These are phyloP conservation scores for Craterocephalus amniculus DNA, from an alignment of 2,797 vertebrate genomes.

Conservation along the genomic window DNA sequence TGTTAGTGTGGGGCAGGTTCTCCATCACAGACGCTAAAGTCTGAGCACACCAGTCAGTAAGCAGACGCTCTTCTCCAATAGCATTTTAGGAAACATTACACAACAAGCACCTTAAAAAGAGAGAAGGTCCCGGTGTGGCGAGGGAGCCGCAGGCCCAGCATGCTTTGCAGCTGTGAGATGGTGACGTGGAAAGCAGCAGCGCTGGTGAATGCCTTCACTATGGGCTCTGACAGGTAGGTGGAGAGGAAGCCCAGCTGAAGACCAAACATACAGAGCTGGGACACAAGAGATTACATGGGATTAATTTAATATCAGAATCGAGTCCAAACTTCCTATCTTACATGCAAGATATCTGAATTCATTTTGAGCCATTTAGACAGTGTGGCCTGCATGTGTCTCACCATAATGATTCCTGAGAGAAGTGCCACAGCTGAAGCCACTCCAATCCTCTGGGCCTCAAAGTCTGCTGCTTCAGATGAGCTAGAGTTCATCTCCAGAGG, in stretches of 20 bases:
- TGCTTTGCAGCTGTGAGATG: conserved; percentile 91
- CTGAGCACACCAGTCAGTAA: conserved; percentile 71
- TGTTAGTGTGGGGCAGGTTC: conserved; percentile 86
- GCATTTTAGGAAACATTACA: background rate
- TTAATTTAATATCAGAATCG: background rate
- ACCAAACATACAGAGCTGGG: conserved; percentile 90
- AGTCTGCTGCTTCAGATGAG: conserved; percentile 76
- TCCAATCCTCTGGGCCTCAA: conserved; percentile 88
- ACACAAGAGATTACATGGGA: conserved; percentile 20
- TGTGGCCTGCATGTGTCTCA: conserved; percentile 40
- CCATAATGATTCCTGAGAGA: conserved; percentile 90
- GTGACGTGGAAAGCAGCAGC: conserved; percentile 93
- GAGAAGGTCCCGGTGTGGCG: conserved; percentile 89
- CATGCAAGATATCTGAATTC: background rate
- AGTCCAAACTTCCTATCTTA: background rate
- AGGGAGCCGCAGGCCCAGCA: conserved; percentile 89
- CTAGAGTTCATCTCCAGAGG: conserved; percentile 84
- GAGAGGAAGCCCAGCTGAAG: conserved; percentile 92
- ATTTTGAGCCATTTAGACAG: background rate
- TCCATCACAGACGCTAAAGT: conserved; percentile 88
- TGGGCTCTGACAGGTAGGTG: conserved; percentile 92
- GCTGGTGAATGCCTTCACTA: conserved; percentile 93
- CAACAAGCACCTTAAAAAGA: conserved; percentile 87
- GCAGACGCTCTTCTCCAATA: background rate
- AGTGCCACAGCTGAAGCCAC: conserved; percentile 90